phyloP scores from a whole-genome alignment of 2,888 invertebrate species.

The Siphlonurus alternatus region DNA sequence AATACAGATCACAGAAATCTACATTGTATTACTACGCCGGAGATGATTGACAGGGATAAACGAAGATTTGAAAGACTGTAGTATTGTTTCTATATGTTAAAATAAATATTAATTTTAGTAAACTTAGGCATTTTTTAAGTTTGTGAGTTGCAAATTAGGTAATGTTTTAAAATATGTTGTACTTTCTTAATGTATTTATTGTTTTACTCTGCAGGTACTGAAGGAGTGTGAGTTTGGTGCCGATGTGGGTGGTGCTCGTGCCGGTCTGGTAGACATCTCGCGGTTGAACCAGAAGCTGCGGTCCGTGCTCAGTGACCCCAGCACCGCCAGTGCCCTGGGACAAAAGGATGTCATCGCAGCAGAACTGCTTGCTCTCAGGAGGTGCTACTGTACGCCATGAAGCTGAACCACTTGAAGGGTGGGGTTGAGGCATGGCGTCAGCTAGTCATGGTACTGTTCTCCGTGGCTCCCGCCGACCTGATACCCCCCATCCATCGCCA shows the following conservation, averaged over 20 bases:
- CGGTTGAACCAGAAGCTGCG: background rate
- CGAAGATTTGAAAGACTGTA: too few species aligned
- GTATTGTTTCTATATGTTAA: too few species aligned
- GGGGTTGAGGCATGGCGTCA: slow-evolving; percentile 1
- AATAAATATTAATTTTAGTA: background rate
- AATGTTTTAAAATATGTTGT: too few species aligned
- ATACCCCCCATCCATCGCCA: background rate
- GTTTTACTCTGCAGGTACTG: background rate
- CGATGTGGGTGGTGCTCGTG: background rate
- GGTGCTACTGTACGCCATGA: background rate
- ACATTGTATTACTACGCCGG: too few species aligned
- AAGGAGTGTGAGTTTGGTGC: background rate
- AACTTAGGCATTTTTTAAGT: too few species aligned
- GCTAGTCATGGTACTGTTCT: background rate
- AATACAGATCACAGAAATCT: too few species aligned
- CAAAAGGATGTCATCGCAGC: too few species aligned
- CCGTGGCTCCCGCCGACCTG: background rate
- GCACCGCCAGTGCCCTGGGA: too few species aligned
- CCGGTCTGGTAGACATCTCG: background rate
- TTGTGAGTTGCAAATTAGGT: too few species aligned
- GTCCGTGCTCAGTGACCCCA: background rate
- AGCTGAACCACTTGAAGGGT: background rate
- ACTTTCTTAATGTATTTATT: background rate
- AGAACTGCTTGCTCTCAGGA: too few species aligned
- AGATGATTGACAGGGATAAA: too few species aligned